Evolutionary conservation across 2,888 invertebrate genomes (phyloP).

Genomic region (Eupithecia exiguata): DNA sequence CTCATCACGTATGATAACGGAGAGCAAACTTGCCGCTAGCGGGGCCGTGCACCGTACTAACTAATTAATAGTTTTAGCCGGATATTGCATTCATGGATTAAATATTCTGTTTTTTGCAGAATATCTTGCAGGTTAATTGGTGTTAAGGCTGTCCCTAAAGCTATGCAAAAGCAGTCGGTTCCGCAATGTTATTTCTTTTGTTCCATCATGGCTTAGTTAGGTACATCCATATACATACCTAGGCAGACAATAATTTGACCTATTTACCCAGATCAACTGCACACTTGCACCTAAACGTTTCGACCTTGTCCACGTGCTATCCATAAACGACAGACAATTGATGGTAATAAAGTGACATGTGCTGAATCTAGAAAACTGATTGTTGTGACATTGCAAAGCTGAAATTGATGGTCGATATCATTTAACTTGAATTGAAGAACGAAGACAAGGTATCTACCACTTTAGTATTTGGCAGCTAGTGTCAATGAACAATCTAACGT

Average conservation of each 20-base stretch:
- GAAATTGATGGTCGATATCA: background rate
- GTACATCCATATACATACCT: background rate
- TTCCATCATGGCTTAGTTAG: background rate
- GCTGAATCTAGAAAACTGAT: slow-evolving; percentile 57
- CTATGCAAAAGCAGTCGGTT: background rate
- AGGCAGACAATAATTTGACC: slow-evolving; percentile 43
- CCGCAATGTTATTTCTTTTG: background rate
- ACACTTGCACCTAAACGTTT: slow-evolving; percentile 67
- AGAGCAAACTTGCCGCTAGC: slow-evolving; percentile 62
- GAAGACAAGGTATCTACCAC: background rate
- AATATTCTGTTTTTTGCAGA: background rate
- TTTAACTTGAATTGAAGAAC: background rate
- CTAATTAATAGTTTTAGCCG: slow-evolving; percentile 25
- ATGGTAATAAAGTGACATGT: slow-evolving; percentile 69
- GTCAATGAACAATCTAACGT: background rate
- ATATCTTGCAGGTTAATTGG: background rate
- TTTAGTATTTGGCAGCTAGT: background rate
- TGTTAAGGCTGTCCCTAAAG: background rate
- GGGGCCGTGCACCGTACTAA: slow-evolving; percentile 41
- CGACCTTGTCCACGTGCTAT: slow-evolving; percentile 63
- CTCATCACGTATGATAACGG: slow-evolving; percentile 73
- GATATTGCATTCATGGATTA: slow-evolving; percentile 14
- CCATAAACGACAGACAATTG: slow-evolving; percentile 75
- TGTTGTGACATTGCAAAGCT: slow-evolving; percentile 48
- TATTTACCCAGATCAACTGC: slow-evolving; percentile 56